phyloP scores from a whole-genome alignment of 2,113 vertebrate genomes.

The Pedionomus torquatus region DNA sequence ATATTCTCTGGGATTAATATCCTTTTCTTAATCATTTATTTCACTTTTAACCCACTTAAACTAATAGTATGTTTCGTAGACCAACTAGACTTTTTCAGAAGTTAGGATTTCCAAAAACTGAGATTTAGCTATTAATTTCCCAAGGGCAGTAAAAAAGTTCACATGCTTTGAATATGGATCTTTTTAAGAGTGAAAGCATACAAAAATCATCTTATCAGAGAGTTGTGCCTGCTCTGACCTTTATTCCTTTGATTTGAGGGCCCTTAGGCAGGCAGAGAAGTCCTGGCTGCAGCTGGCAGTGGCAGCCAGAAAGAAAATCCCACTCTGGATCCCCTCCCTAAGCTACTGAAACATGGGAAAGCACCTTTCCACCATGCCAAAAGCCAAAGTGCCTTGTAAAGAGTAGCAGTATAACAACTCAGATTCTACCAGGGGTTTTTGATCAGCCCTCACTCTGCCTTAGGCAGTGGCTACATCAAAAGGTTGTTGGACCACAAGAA shows the following conservation, averaged over 20 bases:
- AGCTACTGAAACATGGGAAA: background rate
- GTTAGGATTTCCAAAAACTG: background rate
- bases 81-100: background rate
- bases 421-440: background rate
- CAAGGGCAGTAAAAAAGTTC: background rate
- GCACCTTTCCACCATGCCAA: background rate
- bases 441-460: background rate
- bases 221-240: background rate
- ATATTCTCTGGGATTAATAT: background rate
- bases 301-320: background rate
- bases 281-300: background rate
- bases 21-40: background rate
- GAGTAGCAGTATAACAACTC: background rate
- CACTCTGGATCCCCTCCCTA: background rate
- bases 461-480: background rate
- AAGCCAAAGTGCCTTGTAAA: background rate
- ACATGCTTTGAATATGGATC: background rate
- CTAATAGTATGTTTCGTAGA: background rate
- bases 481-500: background rate
- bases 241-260: background rate
- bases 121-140: background rate
- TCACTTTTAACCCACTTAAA: background rate
- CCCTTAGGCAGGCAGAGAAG: background rate
- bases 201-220: background rate
- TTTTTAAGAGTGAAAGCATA: background rate